Evolutionary conservation across 2,888 invertebrate genomes (phyloP), one percentile per base, ranked within the genome.

Genomic region (Neoscelio sp.): DNA sequence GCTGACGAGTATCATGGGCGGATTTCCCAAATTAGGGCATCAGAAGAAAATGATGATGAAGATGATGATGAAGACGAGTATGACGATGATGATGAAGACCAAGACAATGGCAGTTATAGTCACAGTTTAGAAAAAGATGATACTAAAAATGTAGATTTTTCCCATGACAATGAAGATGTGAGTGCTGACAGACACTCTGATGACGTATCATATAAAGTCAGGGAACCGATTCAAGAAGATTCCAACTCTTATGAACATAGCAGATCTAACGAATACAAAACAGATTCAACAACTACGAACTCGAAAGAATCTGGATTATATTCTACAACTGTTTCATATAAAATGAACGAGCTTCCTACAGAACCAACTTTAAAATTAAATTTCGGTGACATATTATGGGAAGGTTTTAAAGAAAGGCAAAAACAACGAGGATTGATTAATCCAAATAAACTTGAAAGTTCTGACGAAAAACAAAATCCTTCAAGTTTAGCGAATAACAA

Each of bases 381-480:
- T 52, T 87, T 87, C 30, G 82, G 84, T 18, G 82, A 88, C 26
- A 20, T 84, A 3, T 82, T 86, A 7, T 87, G 85, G 87, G 80
- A 87, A 28, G 86, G 83, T 17, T 87, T 83, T 26, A 84, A 82
- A 67, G 77, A 83, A 44, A 56, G 80, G 76, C 62, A 82, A 56
- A 83, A 84, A 18, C 84, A 86, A 15, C 82, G 86, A 38, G 80
- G 82, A 8, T 80, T 82, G 7, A 68, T 30, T 8, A 28, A 64
- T 40, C 6, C 15, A 7, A 56, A 46, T 5, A 42, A 38, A 38
- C 6, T 44, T 1, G 23, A 52, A 20, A 44, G 13, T 8, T 5
- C 48, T 0, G 35, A 28, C 4, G 42, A 48, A 3, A 15, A 30
- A 4, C 26, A 42, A 7, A 65, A 42, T 54, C 17, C 33, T 6